Base-by-base conservation (phyloP, 37 sponge, comb jelly and placozoan species). In the Axinella damicornis region DNA sequence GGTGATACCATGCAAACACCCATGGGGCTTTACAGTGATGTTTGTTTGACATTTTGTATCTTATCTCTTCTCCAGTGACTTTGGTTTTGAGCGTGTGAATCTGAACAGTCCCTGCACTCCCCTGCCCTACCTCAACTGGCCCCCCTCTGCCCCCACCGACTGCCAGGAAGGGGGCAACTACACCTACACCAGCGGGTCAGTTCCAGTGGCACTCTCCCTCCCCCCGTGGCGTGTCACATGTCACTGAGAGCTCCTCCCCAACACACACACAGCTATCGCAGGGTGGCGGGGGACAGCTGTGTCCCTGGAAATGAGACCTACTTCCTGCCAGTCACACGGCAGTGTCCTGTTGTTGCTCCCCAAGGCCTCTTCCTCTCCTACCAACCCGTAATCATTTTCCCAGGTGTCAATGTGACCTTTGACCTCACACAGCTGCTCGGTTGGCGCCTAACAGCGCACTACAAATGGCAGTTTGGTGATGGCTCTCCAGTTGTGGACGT, bases 81-180 rank as follows among this genome's bases (percentile, higher is more conserved):
- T 78, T 83, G 92, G 92, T 5, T 94, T 88, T 88, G 88, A 91
- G 82, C 79, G 86, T 60, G 24, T 67, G 64, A 64, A 36, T 53
- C 35, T 89, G 39, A 77, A 85, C 72, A 55, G 81, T 56, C 86
- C 89, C 31, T 93, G 94, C 53, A 64, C 69, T 54, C 87, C 82
- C 21, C 22, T 79, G 22, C 73, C 76, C 38, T 78, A 73, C 32
- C 57, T 65, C 57, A 25, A 31, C 25, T 65, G 60, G 31, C 85
- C 85, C 32, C 73, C 77, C 38, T 57, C 70, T 59, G 71, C 87
- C 9, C 96, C 96, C 32, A 38, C 36, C 31, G 12, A 83, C 78
- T 95, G 96, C 55, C 74, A 84, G 17, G 88, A 85, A 64, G 96
- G 93, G 18, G 28, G 17, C 35, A 68, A 6, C 63, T 95, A 95